Percentiles rank a stretch among this genome's conserved stretches.
Evolutionary conservation across 2,888 invertebrate genomes (phyloP).

Genomic region (Litoditis marina): DNA sequence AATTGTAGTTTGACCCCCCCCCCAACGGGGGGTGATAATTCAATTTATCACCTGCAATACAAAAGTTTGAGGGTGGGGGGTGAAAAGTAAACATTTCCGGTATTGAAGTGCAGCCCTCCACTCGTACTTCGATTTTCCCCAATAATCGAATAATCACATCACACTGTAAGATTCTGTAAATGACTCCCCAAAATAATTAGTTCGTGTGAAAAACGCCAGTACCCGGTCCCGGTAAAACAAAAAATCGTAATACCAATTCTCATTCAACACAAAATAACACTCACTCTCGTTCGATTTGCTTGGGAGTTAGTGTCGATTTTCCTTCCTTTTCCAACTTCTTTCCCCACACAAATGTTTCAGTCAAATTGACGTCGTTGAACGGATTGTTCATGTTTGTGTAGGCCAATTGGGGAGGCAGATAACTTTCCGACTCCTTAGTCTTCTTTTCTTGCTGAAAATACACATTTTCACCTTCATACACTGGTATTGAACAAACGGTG

Average conservation of each 20-base stretch:
- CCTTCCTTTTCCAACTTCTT: conserved; percentile 95
- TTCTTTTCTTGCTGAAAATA: conserved; percentile 5
- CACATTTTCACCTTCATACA: no score
- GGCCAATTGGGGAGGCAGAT: conserved; percentile 67
- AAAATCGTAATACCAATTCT: neutral
- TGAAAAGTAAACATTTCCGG: no score
- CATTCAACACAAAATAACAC: conserved; percentile 7
- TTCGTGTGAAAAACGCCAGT: neutral
- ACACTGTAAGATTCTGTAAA: no score
- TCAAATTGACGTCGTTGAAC: conserved; percentile 90
- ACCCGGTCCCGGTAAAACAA: neutral
- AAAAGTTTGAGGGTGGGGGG: no score
- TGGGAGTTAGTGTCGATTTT: conserved; percentile 32
- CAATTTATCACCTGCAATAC: no score
- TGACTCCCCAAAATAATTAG: no score
- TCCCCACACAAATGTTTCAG: conserved; percentile 91
- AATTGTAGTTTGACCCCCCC: no score
- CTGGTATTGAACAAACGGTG: no score
- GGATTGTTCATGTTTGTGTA: conserved; percentile 98
- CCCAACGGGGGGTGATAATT: no score
- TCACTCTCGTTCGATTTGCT: conserved; percentile 48
- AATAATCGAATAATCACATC: no score
- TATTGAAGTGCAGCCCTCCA: no score
- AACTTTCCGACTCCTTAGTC: conserved; percentile 70
- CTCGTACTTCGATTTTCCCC: no score